Evolutionary conservation across 2,113 vertebrate species (phyloP), one percentile per base, ranked within the genome.

Genomic region (Corapipo altera): DNA sequence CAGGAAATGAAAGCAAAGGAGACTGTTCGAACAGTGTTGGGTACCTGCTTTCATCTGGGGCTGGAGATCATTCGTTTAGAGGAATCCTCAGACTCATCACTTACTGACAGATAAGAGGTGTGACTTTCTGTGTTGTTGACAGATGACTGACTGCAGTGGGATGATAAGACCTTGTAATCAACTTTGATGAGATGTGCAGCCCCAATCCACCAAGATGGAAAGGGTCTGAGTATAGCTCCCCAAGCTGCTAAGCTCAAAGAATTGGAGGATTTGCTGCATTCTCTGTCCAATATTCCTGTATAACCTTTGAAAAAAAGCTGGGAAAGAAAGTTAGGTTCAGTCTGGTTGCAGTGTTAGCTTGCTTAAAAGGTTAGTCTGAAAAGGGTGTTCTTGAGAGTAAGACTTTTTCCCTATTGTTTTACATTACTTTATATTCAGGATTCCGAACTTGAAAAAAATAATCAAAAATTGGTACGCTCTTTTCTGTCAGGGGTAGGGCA

Each of bases 81-180:
- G 73, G 94, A 93, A 84, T 75, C 59, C 57, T 91, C 57, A 65
- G 65, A 12, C 48, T 65, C 39, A 8, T 80, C 85, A 7, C 33
- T 52, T 30, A 15, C 67, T 79, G 90, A 96, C 72, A 86, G 89
- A 78, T 73, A 78, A 66, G 92, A 95, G 80, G 74, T 72, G 57
- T 48, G 62, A 91, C 88, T 75, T 76, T 66, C 55, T 72, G 44
- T 5, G 5, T 44, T 94, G 72, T 11, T 91, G 92, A 61, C 88
- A 78, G 94, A 85, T 24, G 10, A 54, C 72, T 94, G 69, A 92
- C 85, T 92, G 41, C 15, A 30, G 39, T 3, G 24, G 43, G 33
- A 43, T 54, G 82, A 78, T 69, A 77, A 91, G 88, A 49, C 62
- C 67, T 41, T 74, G 70, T 89, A 75, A 95, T 96, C 84, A 84